phyloP scores from a whole-genome alignment of 2,888 invertebrate genomes.

The Aporophyla nigra region DNA sequence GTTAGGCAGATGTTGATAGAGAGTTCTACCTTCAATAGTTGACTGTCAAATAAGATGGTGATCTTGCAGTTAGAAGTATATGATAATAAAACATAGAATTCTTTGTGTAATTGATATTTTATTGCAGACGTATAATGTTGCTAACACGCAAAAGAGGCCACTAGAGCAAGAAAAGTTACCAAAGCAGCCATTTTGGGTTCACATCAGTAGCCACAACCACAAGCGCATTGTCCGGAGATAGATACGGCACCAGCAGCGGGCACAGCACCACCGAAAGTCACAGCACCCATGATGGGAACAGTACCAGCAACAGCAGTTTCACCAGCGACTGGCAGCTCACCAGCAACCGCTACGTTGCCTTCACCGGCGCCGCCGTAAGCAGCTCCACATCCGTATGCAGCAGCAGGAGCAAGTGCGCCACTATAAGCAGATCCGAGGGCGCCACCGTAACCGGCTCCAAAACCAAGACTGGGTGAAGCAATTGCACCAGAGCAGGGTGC shows the following conservation, averaged over 20 bases:
- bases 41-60: too few species aligned
- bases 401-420: constrained; percentile 22
- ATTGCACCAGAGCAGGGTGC: background rate
- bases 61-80: background rate
- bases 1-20: too few species aligned
- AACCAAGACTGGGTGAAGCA: constrained; percentile 9
- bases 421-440: constrained; percentile 12
- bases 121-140: background rate
- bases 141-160: background rate
- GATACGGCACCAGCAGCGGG: constrained; percentile 46
- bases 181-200: background rate
- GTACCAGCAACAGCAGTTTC: constrained; percentile 45
- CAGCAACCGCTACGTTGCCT: constrained; percentile 71
- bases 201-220: constrained; percentile 31
- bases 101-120: background rate
- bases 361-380: constrained; percentile 62
- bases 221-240: constrained; percentile 39
- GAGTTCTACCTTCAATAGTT: too few species aligned
- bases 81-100: background rate
- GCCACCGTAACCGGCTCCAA: background rate
- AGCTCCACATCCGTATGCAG: constrained; percentile 22
- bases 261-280: constrained; percentile 48
- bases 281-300: constrained; percentile 72
- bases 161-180: background rate
- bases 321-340: constrained; percentile 63